These are phyloP conservation scores for Pachyramphus minor DNA, from an alignment of 2,113 vertebrate genomes.

Conservation along the genomic window DNA sequence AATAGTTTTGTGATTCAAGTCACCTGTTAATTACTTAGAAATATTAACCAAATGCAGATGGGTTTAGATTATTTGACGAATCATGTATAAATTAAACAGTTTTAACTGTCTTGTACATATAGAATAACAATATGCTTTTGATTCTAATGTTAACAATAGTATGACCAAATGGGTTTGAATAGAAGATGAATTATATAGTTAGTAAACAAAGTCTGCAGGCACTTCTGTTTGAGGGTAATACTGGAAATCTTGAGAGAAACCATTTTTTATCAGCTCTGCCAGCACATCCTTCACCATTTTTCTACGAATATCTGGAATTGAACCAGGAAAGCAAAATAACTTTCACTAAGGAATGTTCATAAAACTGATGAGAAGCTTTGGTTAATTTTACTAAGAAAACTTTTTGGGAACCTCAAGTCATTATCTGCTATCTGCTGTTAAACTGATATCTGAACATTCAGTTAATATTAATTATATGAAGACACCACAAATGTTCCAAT, in stretches of 20 bases:
- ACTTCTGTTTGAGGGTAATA: not conserved
- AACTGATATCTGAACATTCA: conserved; percentile 58
- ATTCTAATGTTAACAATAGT: not conserved
- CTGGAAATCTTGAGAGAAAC: not conserved
- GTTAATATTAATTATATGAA: conserved; percentile 63
- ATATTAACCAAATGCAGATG: not conserved
- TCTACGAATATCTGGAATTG: not conserved
- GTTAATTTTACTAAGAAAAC: conserved; percentile 52
- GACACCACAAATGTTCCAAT: not conserved
- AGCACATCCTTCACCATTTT: not conserved
- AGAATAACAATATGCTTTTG: not conserved
- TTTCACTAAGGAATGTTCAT: not conserved
- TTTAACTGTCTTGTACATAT: not conserved
- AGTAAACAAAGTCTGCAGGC: not conserved
- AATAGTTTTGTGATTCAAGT: not conserved
- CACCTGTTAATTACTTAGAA: not conserved
- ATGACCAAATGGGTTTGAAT: not conserved
- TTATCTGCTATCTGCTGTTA: conserved; percentile 34
- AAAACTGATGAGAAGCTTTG: conserved; percentile 15
- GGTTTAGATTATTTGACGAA: not conserved
- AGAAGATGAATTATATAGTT: not conserved
- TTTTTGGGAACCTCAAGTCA: conserved; percentile 32
- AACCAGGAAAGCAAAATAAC: not conserved
- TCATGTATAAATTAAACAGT: not conserved
- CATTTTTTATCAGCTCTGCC: not conserved